These are phyloP conservation scores for Cataglyphis altisquamis DNA, from an alignment of 2,888 invertebrate genomes.

Conservation along the genomic window DNA sequence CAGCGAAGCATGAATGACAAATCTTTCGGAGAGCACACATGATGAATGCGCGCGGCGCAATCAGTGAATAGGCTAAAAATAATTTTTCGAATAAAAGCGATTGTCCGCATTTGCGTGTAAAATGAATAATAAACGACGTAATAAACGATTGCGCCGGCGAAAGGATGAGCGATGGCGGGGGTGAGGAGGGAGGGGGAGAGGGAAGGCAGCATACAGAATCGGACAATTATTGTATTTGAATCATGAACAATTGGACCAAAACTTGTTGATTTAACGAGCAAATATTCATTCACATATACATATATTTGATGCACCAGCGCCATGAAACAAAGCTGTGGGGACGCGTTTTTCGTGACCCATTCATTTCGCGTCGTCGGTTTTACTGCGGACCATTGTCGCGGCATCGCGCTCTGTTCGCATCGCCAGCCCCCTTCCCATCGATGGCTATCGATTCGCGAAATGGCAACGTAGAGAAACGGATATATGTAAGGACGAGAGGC, in stretches of 20 bases:
- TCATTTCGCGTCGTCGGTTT: constrained; percentile 29
- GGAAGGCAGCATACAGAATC: background rate
- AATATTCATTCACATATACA: constrained; percentile 48
- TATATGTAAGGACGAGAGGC: constrained; percentile 19
- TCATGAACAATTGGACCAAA: constrained; percentile 64
- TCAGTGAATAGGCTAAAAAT: constrained; percentile 64
- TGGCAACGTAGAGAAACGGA: constrained; percentile 14
- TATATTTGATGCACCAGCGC: constrained; percentile 36
- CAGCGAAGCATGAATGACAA: background rate
- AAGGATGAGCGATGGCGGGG: constrained; percentile 14
- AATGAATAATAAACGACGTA: constrained; percentile 68
- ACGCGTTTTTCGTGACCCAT: constrained; percentile 41
- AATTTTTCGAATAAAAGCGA: constrained; percentile 67
- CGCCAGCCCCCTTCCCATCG: background rate
- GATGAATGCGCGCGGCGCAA: constrained; percentile 27
- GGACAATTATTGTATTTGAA: constrained; percentile 63
- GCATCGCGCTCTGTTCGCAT: background rate
- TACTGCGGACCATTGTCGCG: constrained; percentile 38
- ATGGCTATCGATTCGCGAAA: constrained; percentile 34
- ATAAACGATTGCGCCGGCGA: background rate
- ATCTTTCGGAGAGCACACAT: constrained; percentile 12
- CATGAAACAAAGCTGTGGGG: constrained; percentile 17
- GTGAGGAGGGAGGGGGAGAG: background rate
- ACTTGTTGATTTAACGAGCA: constrained; percentile 73
- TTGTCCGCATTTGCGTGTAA: constrained; percentile 51